These are phyloP conservation scores for Accipiter virgatus DNA, from an alignment of 2,113 vertebrate genomes.

Conservation along the genomic window DNA sequence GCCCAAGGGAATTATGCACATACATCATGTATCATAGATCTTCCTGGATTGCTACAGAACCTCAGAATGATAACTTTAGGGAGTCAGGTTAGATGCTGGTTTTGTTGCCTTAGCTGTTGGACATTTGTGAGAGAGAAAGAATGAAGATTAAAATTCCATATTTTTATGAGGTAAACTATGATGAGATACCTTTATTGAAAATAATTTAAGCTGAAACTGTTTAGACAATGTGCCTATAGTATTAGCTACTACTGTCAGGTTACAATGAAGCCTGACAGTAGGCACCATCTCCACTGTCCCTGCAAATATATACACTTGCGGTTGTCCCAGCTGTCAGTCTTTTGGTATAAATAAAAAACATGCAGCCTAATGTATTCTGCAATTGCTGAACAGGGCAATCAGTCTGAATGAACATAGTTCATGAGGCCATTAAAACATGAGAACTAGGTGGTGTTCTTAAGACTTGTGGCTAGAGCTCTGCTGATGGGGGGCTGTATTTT, in stretches of 20 bases:
- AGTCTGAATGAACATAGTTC: not conserved
- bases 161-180: not conserved
- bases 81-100: not conserved
- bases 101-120: not conserved
- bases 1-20: accelerated
- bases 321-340: not conserved
- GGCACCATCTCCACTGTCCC: not conserved
- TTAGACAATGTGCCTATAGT: not conserved
- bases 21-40: not conserved
- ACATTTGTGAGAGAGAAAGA: not conserved
- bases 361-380: not conserved
- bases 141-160: not conserved
- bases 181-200: not conserved
- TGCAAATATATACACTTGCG: not conserved
- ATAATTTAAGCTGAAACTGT: not conserved
- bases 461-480: not conserved
- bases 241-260: not conserved
- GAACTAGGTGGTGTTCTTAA: not conserved
- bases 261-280: not conserved
- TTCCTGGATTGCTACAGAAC: not conserved
- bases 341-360: not conserved
- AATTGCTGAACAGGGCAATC: not conserved
- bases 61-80: not conserved
- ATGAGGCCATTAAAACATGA: not conserved
- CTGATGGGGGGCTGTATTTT: not conserved